phyloP scores from a whole-genome alignment of 2,888 invertebrate species.

The Griposia aprilina region DNA sequence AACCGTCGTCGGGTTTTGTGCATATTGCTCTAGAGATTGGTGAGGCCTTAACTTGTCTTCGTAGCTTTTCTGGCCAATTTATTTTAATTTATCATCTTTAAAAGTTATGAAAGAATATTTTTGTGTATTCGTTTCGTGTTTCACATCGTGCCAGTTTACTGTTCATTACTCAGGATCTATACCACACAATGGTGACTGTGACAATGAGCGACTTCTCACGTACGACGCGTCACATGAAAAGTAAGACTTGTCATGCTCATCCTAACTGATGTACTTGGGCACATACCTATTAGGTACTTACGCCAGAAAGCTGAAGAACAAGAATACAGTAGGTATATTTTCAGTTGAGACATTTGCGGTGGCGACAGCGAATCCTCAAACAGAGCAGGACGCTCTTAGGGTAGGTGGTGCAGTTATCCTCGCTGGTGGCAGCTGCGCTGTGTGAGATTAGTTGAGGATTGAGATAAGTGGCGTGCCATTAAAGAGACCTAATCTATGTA shows the following conservation, averaged over 20 bases:
- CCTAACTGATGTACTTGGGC: constrained; percentile 36
- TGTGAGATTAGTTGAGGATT: neutral
- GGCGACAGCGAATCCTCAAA: neutral
- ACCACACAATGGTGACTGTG: constrained; percentile 22
- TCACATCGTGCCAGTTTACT: neutral
- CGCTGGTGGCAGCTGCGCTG: too few relatives aligned
- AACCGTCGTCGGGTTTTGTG: neutral
- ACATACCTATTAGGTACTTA: neutral
- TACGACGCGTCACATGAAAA: constrained; percentile 30
- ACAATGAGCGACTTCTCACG: constrained; percentile 20
- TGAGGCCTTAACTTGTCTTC: neutral
- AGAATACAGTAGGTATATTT: neutral
- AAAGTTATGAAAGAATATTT: neutral
- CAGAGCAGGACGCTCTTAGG: neutral
- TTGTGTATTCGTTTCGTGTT: constrained; percentile 35
- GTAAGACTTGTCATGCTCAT: constrained; percentile 33
- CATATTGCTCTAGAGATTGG: neutral
- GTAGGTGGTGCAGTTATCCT: neutral
- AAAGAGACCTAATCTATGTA: too few relatives aligned
- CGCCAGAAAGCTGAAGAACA: neutral
- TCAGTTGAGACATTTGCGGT: neutral
- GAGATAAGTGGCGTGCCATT: too few relatives aligned
- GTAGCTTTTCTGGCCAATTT: neutral
- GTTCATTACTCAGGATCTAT: constrained; percentile 46
- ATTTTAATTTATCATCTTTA: constrained; percentile 23